Conservation (phyloP, 2,888 invertebrate species). For the Hirudinaria manillensis region DNA sequence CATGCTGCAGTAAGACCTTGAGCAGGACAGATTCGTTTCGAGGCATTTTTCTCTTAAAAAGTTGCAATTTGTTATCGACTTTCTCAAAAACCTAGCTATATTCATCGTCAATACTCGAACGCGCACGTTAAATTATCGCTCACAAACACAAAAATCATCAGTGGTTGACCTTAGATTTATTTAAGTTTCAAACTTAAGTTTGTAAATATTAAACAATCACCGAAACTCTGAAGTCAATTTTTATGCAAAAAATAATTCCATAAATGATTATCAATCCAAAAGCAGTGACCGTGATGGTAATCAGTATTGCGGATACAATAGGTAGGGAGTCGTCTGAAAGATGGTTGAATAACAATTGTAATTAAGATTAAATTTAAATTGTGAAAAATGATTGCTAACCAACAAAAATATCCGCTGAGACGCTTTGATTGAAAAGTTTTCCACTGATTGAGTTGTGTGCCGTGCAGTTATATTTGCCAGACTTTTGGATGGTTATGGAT, state of each 20-base stretch:
- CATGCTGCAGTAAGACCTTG: too few relatives aligned
- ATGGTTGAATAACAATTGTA: not conserved
- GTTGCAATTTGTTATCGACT: too few relatives aligned
- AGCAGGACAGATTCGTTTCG: too few relatives aligned
- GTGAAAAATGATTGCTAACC: not conserved
- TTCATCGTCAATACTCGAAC: too few relatives aligned
- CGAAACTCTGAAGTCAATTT: not conserved
- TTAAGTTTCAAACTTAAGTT: not conserved
- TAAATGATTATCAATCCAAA: not conserved
- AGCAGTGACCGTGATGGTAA: not conserved
- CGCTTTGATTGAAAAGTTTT: not conserved
- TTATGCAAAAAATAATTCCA: not conserved
- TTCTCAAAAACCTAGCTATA: too few relatives aligned
- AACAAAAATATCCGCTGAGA: not conserved
- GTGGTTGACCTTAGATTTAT: not conserved
- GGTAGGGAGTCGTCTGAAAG: not conserved
- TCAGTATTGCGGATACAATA: not conserved
- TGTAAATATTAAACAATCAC: not conserved
- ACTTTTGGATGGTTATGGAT: not conserved
- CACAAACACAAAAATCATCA: too few relatives aligned
- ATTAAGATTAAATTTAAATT: not conserved
- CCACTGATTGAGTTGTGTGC: not conserved
- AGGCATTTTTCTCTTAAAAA: too few relatives aligned
- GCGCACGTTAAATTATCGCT: too few relatives aligned
- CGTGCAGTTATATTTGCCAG: not conserved